Evolutionary conservation across 1,140 invertebrate genomes (phyloP).

Genomic region (Macrosteles quadrilineatus): DNA sequence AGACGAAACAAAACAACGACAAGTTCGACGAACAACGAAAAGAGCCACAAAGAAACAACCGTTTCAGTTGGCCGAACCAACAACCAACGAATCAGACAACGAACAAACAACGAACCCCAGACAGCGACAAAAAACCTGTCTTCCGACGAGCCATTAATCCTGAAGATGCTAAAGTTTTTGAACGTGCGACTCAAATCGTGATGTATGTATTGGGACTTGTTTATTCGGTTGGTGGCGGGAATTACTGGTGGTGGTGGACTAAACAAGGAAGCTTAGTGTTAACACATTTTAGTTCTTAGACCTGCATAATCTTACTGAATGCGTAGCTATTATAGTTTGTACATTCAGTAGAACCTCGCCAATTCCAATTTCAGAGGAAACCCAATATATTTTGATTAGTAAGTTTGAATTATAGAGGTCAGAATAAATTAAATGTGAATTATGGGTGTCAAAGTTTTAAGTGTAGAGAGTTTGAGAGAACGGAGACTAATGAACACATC

Average conservation of each 20-base stretch:
- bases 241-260: constrained; percentile 16
- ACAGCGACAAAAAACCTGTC: constrained; percentile 54
- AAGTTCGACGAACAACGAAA: constrained; percentile 23
- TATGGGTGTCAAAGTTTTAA: no score
- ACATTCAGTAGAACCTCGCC: no score
- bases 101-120: constrained; percentile 47
- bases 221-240: constrained; percentile 11
- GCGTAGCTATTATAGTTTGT: no score
- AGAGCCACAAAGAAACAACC: constrained; percentile 15
- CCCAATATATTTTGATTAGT: no score
- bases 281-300: no score
- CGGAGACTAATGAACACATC: no score
- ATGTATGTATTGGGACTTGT: constrained; percentile 69
- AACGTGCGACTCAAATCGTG: constrained; percentile 80
- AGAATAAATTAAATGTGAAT: no score
- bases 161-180: constrained; percentile 75
- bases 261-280: no score
- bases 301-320: no score
- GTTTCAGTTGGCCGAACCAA: constrained; percentile 24
- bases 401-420: no score
- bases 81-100: constrained; percentile 32
- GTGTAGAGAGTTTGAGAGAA: no score
- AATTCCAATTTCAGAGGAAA: no score
- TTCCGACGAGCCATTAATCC: constrained; percentile 46
- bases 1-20: constrained; percentile 16